Percentiles rank a stretch among this genome's conserved stretches.
Evolutionary conservation across 2,797 vertebrate species (phyloP).

Genomic region (Oophaga sylvatica): DNA sequence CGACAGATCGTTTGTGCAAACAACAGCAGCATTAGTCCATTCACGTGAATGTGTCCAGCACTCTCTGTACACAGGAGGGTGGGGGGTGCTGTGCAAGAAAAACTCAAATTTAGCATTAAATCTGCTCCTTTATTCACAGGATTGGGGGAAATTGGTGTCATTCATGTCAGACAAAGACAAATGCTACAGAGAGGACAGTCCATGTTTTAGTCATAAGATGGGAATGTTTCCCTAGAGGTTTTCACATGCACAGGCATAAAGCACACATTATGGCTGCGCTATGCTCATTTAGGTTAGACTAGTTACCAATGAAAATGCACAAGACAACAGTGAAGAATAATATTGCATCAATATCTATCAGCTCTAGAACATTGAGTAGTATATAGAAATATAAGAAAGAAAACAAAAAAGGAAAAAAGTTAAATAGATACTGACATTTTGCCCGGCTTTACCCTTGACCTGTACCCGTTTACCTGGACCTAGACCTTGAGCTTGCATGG

Average conservation of each 20-base stretch:
- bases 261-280: background rate
- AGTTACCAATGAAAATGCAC: background rate
- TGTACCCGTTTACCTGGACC: slow-evolving; percentile 99
- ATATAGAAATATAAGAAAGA: slow-evolving; percentile 51
- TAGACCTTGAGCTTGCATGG: slow-evolving; percentile 98
- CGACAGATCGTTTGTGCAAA: too few species aligned
- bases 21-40: too few species aligned
- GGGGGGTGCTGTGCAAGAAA: too few species aligned
- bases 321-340: background rate
- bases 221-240: too few species aligned
- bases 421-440: slow-evolving; percentile 99
- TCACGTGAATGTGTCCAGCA: too few species aligned
- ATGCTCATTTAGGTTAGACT: background rate
- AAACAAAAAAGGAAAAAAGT: slow-evolving; percentile 70
- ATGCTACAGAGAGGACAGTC: too few species aligned
- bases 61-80: too few species aligned
- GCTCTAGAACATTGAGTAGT: slow-evolving; percentile 19
- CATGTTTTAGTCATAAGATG: too few species aligned
- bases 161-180: too few species aligned
- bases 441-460: slow-evolving; percentile 99
- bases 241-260: background rate
- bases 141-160: too few species aligned
- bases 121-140: too few species aligned
- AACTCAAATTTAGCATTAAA: too few species aligned
- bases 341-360: background rate